Conservation (phyloP, 2,888 invertebrate species). For the Elmis aenea region DNA sequence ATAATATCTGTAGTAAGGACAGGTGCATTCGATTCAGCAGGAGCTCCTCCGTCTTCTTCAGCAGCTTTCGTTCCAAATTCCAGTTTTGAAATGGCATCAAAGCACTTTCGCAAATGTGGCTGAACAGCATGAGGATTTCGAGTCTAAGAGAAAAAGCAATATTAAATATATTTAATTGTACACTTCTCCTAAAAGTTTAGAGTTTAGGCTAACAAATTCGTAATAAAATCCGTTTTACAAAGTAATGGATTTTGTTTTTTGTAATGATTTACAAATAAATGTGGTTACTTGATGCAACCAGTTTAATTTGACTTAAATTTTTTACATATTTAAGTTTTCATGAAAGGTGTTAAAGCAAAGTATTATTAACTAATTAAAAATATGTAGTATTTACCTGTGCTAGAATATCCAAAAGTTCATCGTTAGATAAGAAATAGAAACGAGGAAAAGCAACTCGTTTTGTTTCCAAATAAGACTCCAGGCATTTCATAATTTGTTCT, state of each 20-base stretch:
- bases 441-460: slow-evolving; percentile 84
- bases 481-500: slow-evolving; percentile 84
- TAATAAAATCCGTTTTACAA: no score
- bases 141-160: slow-evolving; percentile 59
- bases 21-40: slow-evolving; percentile 47
- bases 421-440: slow-evolving; percentile 87
- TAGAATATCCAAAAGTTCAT: slow-evolving; percentile 82
- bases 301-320: no score
- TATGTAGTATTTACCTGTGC: slow-evolving; percentile 72
- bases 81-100: slow-evolving; percentile 74
- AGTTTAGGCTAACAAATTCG: no score
- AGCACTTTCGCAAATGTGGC: slow-evolving; percentile 84
- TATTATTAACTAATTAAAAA: no score
- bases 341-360: no score
- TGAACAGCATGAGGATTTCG: slow-evolving; percentile 86
- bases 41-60: slow-evolving; percentile 53
- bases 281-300: not conserved
- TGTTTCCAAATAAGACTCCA: slow-evolving; percentile 84
- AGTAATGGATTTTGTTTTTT: no score
- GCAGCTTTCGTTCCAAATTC: slow-evolving; percentile 65
- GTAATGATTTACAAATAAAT: not conserved
- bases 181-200: slow-evolving; percentile 3
- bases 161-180: slow-evolving; percentile 1
- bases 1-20: slow-evolving; percentile 75
- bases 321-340: no score